Conservation (phyloP, 2,888 invertebrate genomes). For the Diaperis boleti region DNA sequence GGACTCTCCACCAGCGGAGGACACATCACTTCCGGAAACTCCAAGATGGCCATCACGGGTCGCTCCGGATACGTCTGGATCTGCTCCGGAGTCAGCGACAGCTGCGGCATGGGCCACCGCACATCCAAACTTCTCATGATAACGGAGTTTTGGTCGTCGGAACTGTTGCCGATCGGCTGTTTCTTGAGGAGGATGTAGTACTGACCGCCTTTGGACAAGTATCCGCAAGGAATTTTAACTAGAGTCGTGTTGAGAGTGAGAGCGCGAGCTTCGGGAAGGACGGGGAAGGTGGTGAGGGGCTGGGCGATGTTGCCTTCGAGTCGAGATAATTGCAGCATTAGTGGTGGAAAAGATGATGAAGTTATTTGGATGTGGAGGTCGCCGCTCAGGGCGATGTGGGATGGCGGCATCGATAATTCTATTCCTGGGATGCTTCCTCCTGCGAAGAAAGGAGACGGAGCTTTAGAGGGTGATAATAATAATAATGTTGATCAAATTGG, state of each 20-base stretch:
- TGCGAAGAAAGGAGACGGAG: slow-evolving; percentile 49
- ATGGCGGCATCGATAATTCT: slow-evolving; percentile 71
- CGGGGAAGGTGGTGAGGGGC: slow-evolving; percentile 61
- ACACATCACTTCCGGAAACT: slow-evolving; percentile 81
- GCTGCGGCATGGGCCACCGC: slow-evolving; percentile 81
- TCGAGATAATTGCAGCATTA: slow-evolving; percentile 65
- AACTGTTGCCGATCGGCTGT: slow-evolving; percentile 52
- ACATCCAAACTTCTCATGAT: slow-evolving; percentile 78
- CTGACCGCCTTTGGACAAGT: slow-evolving; percentile 79
- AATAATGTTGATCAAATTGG: too few species aligned
- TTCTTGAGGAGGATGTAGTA: slow-evolving; percentile 70
- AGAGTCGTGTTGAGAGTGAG: slow-evolving; percentile 61
- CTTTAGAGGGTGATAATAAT: slow-evolving; percentile 16
- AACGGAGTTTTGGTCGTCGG: slow-evolving; percentile 51
- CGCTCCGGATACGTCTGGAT: slow-evolving; percentile 84
- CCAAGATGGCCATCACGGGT: slow-evolving; percentile 79
- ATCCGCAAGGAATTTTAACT: slow-evolving; percentile 74
- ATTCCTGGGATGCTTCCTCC: slow-evolving; percentile 61
- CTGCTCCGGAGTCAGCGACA: slow-evolving; percentile 80
- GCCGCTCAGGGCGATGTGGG: slow-evolving; percentile 83
- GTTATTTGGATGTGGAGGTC: slow-evolving; percentile 80
- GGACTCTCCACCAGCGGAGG: slow-evolving; percentile 71
- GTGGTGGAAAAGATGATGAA: slow-evolving; percentile 64
- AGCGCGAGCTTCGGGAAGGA: slow-evolving; percentile 62
- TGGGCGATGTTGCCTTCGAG: slow-evolving; percentile 63